These are phyloP conservation scores for Solenopsis fugax DNA, from an alignment of 1,140 invertebrate genomes.

Conservation along the genomic window DNA sequence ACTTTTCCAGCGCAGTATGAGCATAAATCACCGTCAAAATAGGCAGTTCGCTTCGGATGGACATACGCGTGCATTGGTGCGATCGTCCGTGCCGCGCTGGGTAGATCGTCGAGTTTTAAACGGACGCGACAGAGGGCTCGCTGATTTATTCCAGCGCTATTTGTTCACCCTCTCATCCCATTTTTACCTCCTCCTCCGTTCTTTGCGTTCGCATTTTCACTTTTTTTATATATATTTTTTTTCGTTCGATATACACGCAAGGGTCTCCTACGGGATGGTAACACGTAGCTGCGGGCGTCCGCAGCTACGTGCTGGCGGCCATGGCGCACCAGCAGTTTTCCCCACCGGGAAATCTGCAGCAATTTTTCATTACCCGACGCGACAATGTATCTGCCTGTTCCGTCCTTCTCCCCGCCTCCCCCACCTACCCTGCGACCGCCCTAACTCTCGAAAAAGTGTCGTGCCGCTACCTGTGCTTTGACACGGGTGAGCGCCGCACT, in stretches of 20 bases:
- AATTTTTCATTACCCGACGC: slow-evolving; percentile 79
- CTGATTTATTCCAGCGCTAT: slow-evolving; percentile 74
- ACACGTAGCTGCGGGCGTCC: slow-evolving; percentile 49
- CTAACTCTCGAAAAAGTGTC: slow-evolving; percentile 66
- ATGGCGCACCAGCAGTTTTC: slow-evolving; percentile 67
- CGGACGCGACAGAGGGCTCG: slow-evolving; percentile 46
- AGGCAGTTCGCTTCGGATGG: slow-evolving; percentile 11
- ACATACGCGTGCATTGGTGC: slow-evolving; percentile 32
- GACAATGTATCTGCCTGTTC: slow-evolving; percentile 74
- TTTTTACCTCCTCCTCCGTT: slow-evolving; percentile 14
- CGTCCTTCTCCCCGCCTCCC: slow-evolving; percentile 24
- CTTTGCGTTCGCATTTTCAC: slow-evolving; percentile 47
- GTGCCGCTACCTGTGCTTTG: slow-evolving; percentile 49
- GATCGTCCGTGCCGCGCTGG: neutral
- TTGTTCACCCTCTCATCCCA: slow-evolving; percentile 52
- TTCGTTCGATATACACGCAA: slow-evolving; percentile 29
- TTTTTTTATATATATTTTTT: slow-evolving; percentile 36
- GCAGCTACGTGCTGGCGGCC: slow-evolving; percentile 41
- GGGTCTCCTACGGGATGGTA: slow-evolving; percentile 37
- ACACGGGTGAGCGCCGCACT: slow-evolving; percentile 61
- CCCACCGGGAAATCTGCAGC: slow-evolving; percentile 75
- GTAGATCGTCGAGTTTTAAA: slow-evolving; percentile 57
- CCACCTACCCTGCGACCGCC: neutral
- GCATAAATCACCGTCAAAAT: slow-evolving; percentile 72
- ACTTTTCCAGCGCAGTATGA: slow-evolving; percentile 42